Percentiles rank a stretch among this genome's conserved stretches.
Conservation (phyloP, 2,113 vertebrate genomes). For the Notothenia rossii region DNA sequence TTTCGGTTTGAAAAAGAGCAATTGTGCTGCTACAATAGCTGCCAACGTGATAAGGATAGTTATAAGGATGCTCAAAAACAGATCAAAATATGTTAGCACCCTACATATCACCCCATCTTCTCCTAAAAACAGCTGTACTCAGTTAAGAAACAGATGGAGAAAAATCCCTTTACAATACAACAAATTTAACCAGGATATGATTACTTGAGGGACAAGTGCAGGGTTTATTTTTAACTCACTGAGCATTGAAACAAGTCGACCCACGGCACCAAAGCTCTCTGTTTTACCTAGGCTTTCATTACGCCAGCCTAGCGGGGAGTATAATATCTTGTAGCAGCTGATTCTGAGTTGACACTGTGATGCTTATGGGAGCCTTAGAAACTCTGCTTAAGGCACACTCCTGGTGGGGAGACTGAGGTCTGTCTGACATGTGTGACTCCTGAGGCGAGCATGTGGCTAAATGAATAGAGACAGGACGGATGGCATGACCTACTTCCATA, state of each 20-base stretch:
- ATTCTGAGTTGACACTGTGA: slow-evolving; percentile 68
- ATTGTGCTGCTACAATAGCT: slow-evolving; percentile 8
- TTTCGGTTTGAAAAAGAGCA: neutral
- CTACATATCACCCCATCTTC: slow-evolving; percentile 12
- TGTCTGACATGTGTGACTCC: slow-evolving; percentile 74
- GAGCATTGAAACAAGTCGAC: slow-evolving; percentile 70
- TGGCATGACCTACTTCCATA: slow-evolving; percentile 77
- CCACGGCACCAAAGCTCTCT: slow-evolving; percentile 55
- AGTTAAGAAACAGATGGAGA: slow-evolving; percentile 35
- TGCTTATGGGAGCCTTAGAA: slow-evolving; percentile 69
- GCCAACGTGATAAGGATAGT: neutral
- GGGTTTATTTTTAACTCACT: slow-evolving; percentile 68
- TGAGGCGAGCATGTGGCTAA: slow-evolving; percentile 69
- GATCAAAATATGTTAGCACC: slow-evolving; percentile 26
- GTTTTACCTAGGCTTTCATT: slow-evolving; percentile 65
- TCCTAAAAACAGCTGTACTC: slow-evolving; percentile 35
- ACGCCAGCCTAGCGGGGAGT: slow-evolving; percentile 66
- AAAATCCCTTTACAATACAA: slow-evolving; percentile 40
- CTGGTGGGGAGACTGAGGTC: slow-evolving; percentile 58
- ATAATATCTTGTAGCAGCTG: slow-evolving; percentile 62
- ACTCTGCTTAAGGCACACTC: slow-evolving; percentile 69
- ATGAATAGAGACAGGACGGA: slow-evolving; percentile 66
- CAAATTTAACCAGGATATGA: slow-evolving; percentile 62
- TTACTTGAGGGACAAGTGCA: slow-evolving; percentile 68
- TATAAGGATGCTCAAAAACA: slow-evolving; percentile 10